A percentile compares a stretch with the other conserved stretches of the same genome.
Conservation (phyloP, 2,888 invertebrate species). For the Campaea margaritaria region DNA sequence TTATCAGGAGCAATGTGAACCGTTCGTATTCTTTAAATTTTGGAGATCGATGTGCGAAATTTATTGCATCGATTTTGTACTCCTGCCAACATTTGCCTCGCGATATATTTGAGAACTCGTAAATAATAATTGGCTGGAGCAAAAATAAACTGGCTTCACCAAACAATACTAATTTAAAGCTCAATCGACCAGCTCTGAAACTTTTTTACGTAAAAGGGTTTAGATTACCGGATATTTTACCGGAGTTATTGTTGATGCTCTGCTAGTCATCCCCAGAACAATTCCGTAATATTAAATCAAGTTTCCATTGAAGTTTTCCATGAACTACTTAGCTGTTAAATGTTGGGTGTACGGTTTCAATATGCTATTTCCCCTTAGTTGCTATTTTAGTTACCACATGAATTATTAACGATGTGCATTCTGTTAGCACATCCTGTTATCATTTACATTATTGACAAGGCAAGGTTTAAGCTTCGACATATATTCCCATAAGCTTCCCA, state of each 20-base stretch:
- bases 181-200: slow-evolving; percentile 7
- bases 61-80: slow-evolving; percentile 15
- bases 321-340: slow-evolving; percentile 11
- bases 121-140: slow-evolving; percentile 22
- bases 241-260: slow-evolving; percentile 12
- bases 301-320: neutral
- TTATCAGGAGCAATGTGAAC: slow-evolving; percentile 22
- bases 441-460: slow-evolving; percentile 19
- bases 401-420: slow-evolving; percentile 36
- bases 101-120: slow-evolving; percentile 15
- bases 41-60: neutral
- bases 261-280: slow-evolving; percentile 21
- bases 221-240: slow-evolving; percentile 24
- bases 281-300: slow-evolving; percentile 2
- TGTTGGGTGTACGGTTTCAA: slow-evolving; percentile 50
- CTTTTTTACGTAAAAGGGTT: slow-evolving; percentile 17
- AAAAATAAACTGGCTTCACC: slow-evolving; percentile 17
- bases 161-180: slow-evolving; percentile 14
- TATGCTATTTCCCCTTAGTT: slow-evolving; percentile 41
- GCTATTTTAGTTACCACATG: slow-evolving; percentile 13
- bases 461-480: slow-evolving; percentile 15
- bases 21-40: slow-evolving; percentile 6
- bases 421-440: slow-evolving; percentile 48
- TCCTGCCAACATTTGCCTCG: slow-evolving; percentile 21
- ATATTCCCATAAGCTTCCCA: slow-evolving; percentile 16